phyloP scores from a whole-genome alignment of 1,140 invertebrate species.

The Drosophila willistoni region DNA sequence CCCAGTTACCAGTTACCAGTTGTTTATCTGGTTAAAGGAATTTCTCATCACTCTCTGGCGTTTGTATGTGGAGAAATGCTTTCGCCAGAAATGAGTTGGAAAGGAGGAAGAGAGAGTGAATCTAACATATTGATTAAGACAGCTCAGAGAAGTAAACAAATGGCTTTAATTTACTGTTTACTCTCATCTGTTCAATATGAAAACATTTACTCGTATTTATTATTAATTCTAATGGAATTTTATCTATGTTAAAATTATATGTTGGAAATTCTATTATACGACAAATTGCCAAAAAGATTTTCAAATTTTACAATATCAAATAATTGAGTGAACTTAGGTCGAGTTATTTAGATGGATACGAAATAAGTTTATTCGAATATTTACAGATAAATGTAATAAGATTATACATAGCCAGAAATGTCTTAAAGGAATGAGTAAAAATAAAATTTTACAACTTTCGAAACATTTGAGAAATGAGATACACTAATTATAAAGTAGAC shows the following conservation, averaged over 20 bases:
- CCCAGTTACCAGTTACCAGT: conserved; percentile 3
- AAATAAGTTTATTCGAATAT: too few relatives aligned
- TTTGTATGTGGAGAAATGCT: neutral
- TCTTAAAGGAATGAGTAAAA: too few relatives aligned
- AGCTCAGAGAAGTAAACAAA: neutral
- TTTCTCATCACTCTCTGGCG: neutral
- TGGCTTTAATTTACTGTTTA: neutral
- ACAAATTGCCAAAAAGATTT: too few relatives aligned
- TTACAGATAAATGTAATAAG: too few relatives aligned
- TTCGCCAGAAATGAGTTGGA: neutral
- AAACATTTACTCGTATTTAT: neutral
- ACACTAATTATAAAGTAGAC: too few relatives aligned
- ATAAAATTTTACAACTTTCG: too few relatives aligned
- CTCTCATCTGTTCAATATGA: too few relatives aligned
- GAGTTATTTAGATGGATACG: too few relatives aligned
- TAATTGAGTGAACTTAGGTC: too few relatives aligned
- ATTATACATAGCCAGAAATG: too few relatives aligned
- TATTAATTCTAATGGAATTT: neutral
- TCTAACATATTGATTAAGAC: conserved; percentile 1
- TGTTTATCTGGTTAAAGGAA: neutral
- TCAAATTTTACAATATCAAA: too few relatives aligned
- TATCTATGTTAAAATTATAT: neutral
- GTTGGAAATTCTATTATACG: neutral
- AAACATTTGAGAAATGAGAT: too few relatives aligned
- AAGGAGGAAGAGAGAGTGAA: neutral